Evolutionary conservation across 1,140 invertebrate genomes (phyloP), one percentile per base, ranked within the genome.

Genomic region (Drosophila lini): DNA sequence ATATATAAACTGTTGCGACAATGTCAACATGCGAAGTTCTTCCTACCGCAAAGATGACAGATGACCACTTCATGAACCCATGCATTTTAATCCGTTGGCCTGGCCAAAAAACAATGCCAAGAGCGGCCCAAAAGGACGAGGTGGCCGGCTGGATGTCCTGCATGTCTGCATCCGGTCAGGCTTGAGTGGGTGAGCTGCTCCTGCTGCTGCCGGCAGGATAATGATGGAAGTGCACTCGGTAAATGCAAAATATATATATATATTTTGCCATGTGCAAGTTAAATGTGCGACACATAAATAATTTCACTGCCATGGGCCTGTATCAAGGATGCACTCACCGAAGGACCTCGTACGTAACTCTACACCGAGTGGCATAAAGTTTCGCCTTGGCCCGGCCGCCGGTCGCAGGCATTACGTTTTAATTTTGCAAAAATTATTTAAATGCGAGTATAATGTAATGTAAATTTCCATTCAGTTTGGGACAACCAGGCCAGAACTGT

Each of bases 11-110:
- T 88, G 84, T 89, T 84, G 81, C 84, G 84, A 88, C 84, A 89
- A 89, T 89, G 84, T 89, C 84, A 89, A 89, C 84, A 89, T 89
- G 85, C 80, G 74, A 89, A 90, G 65, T 84, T 90, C 84, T 89
- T 89, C 85, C 80, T 84, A 83, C 85, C 84, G 80, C 84, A 89
- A 89, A 89, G 84, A 89, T 89, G 84, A 89, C 84, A 89, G 84
- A 89, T 89, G 84, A 89, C 84, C 85, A 89, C 84, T 89, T 89
- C 85, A 89, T 89, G 84, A 89, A 89, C 84, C 85, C 85, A 89
- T 89, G 84, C 81, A 89, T 89, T 89, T 89, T 89, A 89, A 89
- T 89, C 85, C 81, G 70, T 63, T 61, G 60, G 45, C 45, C 45
- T 63, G 62, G 61, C 84, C 52, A 57, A 89, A 78, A 89, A 89